Conservation (phyloP, 2,113 vertebrate species). For the Atractosteus spatula region DNA sequence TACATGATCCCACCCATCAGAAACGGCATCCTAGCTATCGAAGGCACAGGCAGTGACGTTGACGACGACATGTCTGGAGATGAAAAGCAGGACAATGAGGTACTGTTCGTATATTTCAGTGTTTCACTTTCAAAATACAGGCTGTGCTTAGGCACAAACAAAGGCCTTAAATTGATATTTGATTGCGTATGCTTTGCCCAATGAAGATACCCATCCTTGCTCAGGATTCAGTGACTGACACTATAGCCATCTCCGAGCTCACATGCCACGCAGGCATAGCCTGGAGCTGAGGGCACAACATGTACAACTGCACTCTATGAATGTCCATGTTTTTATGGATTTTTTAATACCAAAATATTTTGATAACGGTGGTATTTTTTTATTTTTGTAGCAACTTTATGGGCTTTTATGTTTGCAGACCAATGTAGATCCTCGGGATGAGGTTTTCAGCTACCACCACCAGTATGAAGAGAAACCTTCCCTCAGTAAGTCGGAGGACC, state of each 20-base stretch:
- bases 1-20: conserved; percentile 98
- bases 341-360: conserved; percentile 1
- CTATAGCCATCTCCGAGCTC: conserved; percentile 47
- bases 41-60: conserved; percentile 95
- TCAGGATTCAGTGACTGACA: conserved; percentile 63
- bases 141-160: too few species aligned
- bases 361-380: background rate
- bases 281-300: conserved; percentile 58
- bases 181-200: conserved; percentile 26
- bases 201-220: conserved; percentile 66
- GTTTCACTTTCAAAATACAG: background rate
- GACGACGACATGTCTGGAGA: conserved; percentile 98
- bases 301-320: background rate
- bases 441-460: conserved; percentile 96
- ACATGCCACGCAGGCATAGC: conserved; percentile 40
- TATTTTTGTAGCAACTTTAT: background rate
- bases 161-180: too few species aligned
- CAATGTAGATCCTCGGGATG: conserved; percentile 94
- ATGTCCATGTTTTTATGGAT: background rate
- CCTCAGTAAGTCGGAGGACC: conserved; percentile 90
- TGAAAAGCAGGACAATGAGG: conserved; percentile 98
- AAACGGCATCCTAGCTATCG: conserved; percentile 95
- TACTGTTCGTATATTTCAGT: conserved; percentile 41
- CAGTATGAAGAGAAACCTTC: conserved; percentile 96
- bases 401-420: conserved; percentile 65